These are phyloP conservation scores for Coelopa frigida DNA, from an alignment of 1,140 invertebrate species.

Conservation along the genomic window DNA sequence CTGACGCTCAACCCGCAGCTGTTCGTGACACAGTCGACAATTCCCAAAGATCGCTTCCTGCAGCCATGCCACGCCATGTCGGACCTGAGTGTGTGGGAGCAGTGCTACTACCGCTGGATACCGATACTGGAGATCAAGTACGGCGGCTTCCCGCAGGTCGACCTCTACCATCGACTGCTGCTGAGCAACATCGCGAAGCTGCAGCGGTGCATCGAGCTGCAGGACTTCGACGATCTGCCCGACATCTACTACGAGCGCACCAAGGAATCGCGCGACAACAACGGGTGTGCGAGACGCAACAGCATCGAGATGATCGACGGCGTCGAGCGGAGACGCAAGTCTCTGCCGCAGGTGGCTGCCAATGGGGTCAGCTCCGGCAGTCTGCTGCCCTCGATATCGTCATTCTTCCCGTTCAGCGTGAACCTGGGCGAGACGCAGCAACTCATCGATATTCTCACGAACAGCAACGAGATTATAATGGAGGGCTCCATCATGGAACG, in stretches of 20 bases:
- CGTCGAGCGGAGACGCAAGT: conserved; percentile 30
- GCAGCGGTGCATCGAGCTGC: conserved; percentile 39
- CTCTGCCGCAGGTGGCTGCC: neutral
- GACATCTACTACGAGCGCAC: conserved; percentile 29
- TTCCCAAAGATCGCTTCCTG: conserved; percentile 42
- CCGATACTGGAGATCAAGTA: conserved; percentile 70
- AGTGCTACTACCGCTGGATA: conserved; percentile 85
- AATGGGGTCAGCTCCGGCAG: conserved; percentile 18
- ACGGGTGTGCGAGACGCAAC: neutral
- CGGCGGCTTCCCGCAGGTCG: conserved; percentile 64
- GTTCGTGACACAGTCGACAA: conserved; percentile 31
- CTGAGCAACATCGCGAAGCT: conserved; percentile 52
- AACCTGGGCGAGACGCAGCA: conserved; percentile 37
- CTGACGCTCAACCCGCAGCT: conserved; percentile 39
- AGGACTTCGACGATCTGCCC: conserved; percentile 36
- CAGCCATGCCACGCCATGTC: conserved; percentile 51
- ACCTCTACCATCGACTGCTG: conserved; percentile 52
- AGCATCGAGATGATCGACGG: conserved; percentile 34
- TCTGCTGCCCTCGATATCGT: conserved; percentile 40
- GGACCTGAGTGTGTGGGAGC: conserved; percentile 71
- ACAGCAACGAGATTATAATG: conserved; percentile 31
- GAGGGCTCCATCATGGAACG: conserved; percentile 42
- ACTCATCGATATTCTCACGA: conserved; percentile 35
- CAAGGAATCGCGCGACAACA: conserved; percentile 18
- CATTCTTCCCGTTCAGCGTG: conserved; percentile 48